A percentile compares a stretch with the other conserved stretches of the same genome.
Conservation (phyloP, 2,888 invertebrate genomes). For the Acrobasis suavella region DNA sequence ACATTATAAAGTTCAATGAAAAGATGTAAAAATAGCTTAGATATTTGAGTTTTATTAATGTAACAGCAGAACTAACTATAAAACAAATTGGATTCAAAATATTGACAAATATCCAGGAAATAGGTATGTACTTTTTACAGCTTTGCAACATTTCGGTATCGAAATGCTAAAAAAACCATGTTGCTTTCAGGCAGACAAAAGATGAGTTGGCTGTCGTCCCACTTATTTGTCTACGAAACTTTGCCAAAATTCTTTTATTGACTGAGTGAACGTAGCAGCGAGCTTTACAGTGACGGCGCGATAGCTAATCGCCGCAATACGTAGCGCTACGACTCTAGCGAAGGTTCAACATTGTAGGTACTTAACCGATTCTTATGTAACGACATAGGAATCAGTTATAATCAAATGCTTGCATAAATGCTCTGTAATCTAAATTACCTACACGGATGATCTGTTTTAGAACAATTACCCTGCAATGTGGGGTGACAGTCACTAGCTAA, state of each 20-base stretch:
- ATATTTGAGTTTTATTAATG: too few species aligned
- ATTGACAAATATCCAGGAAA: conserved; percentile 25
- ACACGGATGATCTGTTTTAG: background rate
- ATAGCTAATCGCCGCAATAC: conserved; percentile 51
- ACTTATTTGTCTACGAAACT: conserved; percentile 79
- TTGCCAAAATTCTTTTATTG: conserved; percentile 82
- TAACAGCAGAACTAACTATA: too few species aligned
- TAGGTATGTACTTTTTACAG: conserved; percentile 45
- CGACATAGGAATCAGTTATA: background rate
- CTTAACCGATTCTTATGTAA: background rate
- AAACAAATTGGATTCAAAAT: conserved; percentile 4
- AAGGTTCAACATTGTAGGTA: conserved; percentile 24
- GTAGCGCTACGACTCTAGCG: conserved; percentile 32
- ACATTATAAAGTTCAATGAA: too few species aligned
- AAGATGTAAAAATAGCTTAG: too few species aligned
- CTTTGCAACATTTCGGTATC: conserved; percentile 62
- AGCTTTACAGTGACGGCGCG: conserved; percentile 61
- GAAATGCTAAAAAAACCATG: conserved; percentile 71
- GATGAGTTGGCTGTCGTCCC: conserved; percentile 80
- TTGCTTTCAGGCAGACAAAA: conserved; percentile 77
- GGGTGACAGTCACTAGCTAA: conserved; percentile 5
- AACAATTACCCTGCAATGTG: background rate
- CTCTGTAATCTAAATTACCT: background rate
- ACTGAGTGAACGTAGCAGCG: conserved; percentile 68
- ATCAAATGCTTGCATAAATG: background rate